Base-by-base conservation (phyloP, 2,888 invertebrate genomes). In the Bombylius major region DNA sequence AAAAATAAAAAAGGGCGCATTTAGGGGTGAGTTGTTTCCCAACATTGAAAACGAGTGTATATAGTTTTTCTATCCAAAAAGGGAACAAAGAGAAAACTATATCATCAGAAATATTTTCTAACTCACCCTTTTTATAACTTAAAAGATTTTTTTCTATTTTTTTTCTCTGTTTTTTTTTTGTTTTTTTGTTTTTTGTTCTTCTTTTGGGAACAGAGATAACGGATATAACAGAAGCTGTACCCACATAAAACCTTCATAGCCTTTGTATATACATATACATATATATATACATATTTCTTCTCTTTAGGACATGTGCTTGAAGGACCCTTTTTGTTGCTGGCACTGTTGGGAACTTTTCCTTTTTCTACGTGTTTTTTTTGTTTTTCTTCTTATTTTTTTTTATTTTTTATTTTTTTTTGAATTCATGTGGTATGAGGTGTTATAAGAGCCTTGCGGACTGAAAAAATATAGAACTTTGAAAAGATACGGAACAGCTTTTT, bases 321-420 rank as follows among this genome's bases (percentile, higher is more conserved):
- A 55, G 55, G 50, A 55, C 55, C 55, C 50, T 55, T 55, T 55
- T 55, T 55, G 55, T 55, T 55, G 55, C 55, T 55, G 55, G 55
- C 55, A 55, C 55, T 50, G 55, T 36, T 55, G 55, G 55, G 55
- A 46, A 50, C 55, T 55, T 55, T 55, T 55, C 55, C 55, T 55
- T 55, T 55, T 55, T 50, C 50, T 36, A 36, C 1, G 6, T 8
- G 6, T 36, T 36, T 36, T 36, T 36, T 36, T 36, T 36, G 9
- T 36, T 8, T 36, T 36, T 36, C 36, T 23, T 23, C 23, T 23
- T 23, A 23, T 23, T 23, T 23, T 23, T 23, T 23, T 23, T 23
- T 23, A 2, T 23, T 23, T 23, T 23, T 1, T 36, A 3, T 4
- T 9, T 36, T 6, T 36, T 36, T 42, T 42, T 42, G 55, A 14